Evolutionary conservation across 2,797 vertebrate species (phyloP).

Genomic region (Adelosebastes latens): DNA sequence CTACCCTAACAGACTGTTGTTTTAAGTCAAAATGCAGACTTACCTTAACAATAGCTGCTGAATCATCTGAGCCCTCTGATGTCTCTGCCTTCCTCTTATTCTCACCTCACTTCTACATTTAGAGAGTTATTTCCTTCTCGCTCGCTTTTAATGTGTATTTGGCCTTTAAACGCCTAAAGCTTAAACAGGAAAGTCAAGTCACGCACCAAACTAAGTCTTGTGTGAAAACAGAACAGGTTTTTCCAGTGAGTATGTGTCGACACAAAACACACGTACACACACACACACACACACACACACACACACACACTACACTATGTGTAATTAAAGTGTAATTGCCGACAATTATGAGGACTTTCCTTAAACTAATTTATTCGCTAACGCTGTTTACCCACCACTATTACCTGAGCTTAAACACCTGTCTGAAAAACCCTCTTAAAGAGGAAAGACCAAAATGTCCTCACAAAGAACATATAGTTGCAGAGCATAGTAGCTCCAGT

Average conservation of each 20-base stretch:
- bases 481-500: neutral
- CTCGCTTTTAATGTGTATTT: neutral
- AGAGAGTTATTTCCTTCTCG: constrained; percentile 1
- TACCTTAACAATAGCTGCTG: constrained; percentile 37
- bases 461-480: neutral
- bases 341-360: neutral
- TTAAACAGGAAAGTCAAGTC: constrained; percentile 66
- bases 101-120: neutral
- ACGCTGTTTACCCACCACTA: neutral
- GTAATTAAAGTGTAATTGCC: neutral
- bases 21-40: constrained; percentile 4
- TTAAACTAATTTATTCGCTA: neutral
- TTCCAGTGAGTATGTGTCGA: constrained; percentile 9
- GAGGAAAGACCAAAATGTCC: neutral
- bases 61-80: neutral
- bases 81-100: neutral
- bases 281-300: neutral
- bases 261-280: neutral
- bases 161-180: neutral
- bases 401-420: neutral
- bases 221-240: constrained; percentile 41
- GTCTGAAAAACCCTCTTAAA: neutral
- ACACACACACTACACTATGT: neutral
- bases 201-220: neutral
- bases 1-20: neutral